phyloP scores from a whole-genome alignment of 2,888 invertebrate genomes.

The Hoplodrina blanda region DNA sequence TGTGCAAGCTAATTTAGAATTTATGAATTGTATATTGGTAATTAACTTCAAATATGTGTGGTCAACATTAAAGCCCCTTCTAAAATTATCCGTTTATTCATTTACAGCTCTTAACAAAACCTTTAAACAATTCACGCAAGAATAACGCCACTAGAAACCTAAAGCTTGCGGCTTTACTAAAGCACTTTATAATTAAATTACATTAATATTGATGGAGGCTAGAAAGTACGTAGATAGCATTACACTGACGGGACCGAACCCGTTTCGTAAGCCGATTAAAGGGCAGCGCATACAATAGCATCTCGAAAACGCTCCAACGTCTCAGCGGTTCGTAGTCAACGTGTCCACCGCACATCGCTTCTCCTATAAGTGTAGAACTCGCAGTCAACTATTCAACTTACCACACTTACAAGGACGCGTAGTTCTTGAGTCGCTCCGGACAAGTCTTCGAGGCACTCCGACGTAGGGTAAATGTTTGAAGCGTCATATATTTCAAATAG shows the following conservation, averaged over 20 bases:
- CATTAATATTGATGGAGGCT: slow-evolving; percentile 49
- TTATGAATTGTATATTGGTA: neutral
- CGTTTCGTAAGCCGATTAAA: slow-evolving; percentile 76
- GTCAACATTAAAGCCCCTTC: slow-evolving; percentile 9
- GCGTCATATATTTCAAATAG: too few relatives aligned
- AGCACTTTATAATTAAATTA: slow-evolving; percentile 58
- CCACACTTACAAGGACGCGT: too few relatives aligned
- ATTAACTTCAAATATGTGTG: slow-evolving; percentile 4
- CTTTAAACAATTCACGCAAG: slow-evolving; percentile 49
- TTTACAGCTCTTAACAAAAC: slow-evolving; percentile 22
- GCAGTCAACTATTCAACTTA: too few relatives aligned
- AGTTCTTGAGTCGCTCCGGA: too few relatives aligned
- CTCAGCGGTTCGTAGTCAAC: too few relatives aligned
- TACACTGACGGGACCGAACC: slow-evolving; percentile 63
- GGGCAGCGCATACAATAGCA: slow-evolving; percentile 23
- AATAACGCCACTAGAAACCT: slow-evolving; percentile 45
- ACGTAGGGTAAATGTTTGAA: too few relatives aligned
- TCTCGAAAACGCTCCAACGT: neutral
- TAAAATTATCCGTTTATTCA: slow-evolving; percentile 19
- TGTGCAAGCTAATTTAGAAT: neutral
- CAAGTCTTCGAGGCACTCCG: too few relatives aligned
- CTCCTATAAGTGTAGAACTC: too few relatives aligned
- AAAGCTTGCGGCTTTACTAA: slow-evolving; percentile 51
- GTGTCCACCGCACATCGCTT: too few relatives aligned
- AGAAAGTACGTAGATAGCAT: slow-evolving; percentile 58